phyloP scores from a whole-genome alignment of 92 coral and sea anemone genomes.

The Montipora capitata region DNA sequence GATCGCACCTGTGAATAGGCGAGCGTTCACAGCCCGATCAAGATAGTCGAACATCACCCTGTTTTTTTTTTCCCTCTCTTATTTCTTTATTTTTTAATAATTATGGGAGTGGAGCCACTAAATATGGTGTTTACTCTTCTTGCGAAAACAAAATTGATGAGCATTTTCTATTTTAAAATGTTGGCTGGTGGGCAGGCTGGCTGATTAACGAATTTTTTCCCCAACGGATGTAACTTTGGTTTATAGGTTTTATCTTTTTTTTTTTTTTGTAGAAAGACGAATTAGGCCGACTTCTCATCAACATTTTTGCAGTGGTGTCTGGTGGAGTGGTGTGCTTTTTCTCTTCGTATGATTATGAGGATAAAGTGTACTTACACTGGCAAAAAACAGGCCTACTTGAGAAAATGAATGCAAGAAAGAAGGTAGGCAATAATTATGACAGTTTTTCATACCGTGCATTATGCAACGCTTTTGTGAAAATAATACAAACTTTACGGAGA shows the following conservation, averaged over 20 bases:
- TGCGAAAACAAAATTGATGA: too few relatives aligned
- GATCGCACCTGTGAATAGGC: slow-evolving; percentile 99
- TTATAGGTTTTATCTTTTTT: neutral
- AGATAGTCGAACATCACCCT: slow-evolving; percentile 82
- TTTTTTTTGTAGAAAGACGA: slow-evolving; percentile 85
- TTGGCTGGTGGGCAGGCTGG: too few relatives aligned
- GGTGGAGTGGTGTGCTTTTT: slow-evolving; percentile 97
- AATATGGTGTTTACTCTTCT: too few relatives aligned
- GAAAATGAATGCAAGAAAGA: slow-evolving; percentile 84
- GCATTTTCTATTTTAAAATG: too few relatives aligned
- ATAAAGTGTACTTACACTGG: slow-evolving; percentile 91
- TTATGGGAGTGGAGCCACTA: too few relatives aligned
- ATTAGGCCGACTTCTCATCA: slow-evolving; percentile 90
- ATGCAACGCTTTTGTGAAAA: too few relatives aligned
- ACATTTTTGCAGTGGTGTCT: slow-evolving; percentile 89
- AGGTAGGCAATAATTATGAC: slow-evolving; percentile 53
- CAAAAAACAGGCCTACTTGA: slow-evolving; percentile 83
- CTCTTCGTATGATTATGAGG: slow-evolving; percentile 95
- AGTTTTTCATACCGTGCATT: too few relatives aligned
- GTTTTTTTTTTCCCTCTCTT: neutral
- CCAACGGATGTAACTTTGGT: too few relatives aligned
- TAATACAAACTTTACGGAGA: too few relatives aligned
- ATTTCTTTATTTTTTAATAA: neutral
- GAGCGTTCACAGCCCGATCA: slow-evolving; percentile 93
- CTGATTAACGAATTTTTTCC: too few relatives aligned